Evolutionary conservation across 1,140 invertebrate genomes (phyloP), one percentile per base, ranked within the genome.

Genomic region (Bradysia coprophila): DNA sequence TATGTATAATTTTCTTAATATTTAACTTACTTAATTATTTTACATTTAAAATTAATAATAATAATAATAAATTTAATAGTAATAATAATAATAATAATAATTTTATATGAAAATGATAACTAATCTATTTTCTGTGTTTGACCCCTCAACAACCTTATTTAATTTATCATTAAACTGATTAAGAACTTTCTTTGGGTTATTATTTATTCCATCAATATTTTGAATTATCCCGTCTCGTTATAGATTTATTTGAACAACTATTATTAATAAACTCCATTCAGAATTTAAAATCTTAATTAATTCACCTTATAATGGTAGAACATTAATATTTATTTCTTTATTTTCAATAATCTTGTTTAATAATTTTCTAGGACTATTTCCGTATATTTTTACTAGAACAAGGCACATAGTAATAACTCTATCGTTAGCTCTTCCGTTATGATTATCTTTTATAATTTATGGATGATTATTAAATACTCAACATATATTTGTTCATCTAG

Each of bases 331-430:
- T 62, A 61, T 66, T 46, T 59, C 60, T 21, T 48, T 72, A 62
- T 70, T 73, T 61, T 52, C 57, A 44, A 59, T 72, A 57, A 53
- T 71, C 54, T 48, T 67, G 57, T 62, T 69, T 60, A 73, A 69
- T 65, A 75, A 75, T 66, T 70, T 73, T 52, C 49, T 75, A 63
- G 68, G 73, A 13, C 55, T 77, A 64, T 71, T 76, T 34, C 67
- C 73, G 3, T 77, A 75, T 65, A 72, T 78, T 65, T 78, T 77
- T 64, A 73, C 71, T 10, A 57, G 54, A 47, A 65, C 71, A 45
- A 73, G 68, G 19, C 73, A 78, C 57, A 46, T 75, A 64, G 50
- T 48, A 24, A 48, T 73, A 54, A 69, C 66, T 23, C 47, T 76
- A 56, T 47, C 57, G 2, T 46, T 76, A 48, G 61, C 67, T 4